phyloP scores from a whole-genome alignment of 2,888 invertebrate species.

The Amitus sp. region DNA sequence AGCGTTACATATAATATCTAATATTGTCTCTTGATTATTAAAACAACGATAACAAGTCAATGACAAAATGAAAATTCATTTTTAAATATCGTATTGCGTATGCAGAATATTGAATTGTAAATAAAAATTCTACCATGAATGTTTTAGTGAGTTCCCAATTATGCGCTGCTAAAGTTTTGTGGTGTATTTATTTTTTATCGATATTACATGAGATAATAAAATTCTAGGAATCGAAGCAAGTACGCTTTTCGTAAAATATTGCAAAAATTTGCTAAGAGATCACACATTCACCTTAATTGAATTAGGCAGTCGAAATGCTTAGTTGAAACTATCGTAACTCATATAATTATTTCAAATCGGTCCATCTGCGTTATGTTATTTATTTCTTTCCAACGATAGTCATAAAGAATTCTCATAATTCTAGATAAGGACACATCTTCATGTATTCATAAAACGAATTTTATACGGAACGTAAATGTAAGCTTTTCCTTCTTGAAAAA shows the following conservation, averaged over 20 bases:
- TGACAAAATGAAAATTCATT: no score
- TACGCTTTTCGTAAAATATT: background rate
- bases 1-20: no score
- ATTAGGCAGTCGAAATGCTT: background rate
- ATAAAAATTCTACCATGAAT: background rate
- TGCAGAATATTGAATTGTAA: background rate
- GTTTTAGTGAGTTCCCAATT: background rate
- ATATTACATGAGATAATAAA: no score
- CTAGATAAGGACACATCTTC: slow-evolving; percentile 23
- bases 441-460: slow-evolving; percentile 21
- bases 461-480: slow-evolving; percentile 31
- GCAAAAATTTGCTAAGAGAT: background rate
- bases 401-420: background rate
- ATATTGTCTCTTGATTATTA: no score
- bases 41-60: no score
- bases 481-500: slow-evolving; percentile 22
- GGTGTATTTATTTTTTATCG: background rate
- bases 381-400: background rate
- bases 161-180: slow-evolving; percentile 1
- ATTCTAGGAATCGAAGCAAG: background rate
- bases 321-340: background rate
- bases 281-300: background rate
- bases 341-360: no score
- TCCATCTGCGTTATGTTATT: no score
- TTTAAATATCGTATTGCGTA: background rate